Conservation (phyloP, 2,797 vertebrate genomes). For the Poeciliopsis gracilis region DNA sequence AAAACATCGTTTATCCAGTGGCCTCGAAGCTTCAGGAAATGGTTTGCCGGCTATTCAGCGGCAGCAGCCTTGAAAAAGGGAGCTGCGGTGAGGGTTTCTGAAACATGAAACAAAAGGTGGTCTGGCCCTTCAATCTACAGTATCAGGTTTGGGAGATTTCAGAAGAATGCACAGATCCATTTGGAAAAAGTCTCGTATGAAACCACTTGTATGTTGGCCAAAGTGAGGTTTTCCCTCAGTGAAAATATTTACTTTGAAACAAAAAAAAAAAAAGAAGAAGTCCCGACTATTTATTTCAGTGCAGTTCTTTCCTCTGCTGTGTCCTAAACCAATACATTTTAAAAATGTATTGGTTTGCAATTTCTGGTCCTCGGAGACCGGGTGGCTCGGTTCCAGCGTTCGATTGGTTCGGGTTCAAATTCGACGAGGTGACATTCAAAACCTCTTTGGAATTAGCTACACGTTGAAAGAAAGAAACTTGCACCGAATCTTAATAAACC, state of each 20-base stretch:
- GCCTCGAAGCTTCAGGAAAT: conserved; percentile 79
- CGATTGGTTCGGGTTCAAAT: conserved; percentile 49
- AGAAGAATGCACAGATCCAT: conserved; percentile 75
- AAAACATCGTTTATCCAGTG: conserved; percentile 80
- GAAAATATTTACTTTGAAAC: conserved; percentile 82
- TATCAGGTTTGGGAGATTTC: conserved; percentile 78
- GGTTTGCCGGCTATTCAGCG: conserved; percentile 73
- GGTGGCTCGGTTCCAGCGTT: conserved; percentile 45
- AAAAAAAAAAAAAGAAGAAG: conserved; percentile 42
- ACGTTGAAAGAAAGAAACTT: background rate
- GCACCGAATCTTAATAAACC: background rate
- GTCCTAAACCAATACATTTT: conserved; percentile 65
- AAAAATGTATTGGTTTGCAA: conserved; percentile 58
- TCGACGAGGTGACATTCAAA: conserved; percentile 29
- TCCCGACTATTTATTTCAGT: conserved; percentile 78
- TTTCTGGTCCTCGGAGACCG: conserved; percentile 61
- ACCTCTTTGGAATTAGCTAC: conserved; percentile 17
- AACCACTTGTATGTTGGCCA: conserved; percentile 78
- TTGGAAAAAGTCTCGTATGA: conserved; percentile 73
- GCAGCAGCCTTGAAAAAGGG: conserved; percentile 76
- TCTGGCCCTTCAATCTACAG: conserved; percentile 73
- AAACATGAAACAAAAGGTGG: conserved; percentile 82
- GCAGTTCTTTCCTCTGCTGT: conserved; percentile 68
- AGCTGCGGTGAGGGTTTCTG: conserved; percentile 69
- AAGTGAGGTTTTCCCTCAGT: conserved; percentile 77